These are phyloP conservation scores for Anneissia japonica DNA, from an alignment of 35 echinoderm and acorn worm genomes.

Conservation along the genomic window DNA sequence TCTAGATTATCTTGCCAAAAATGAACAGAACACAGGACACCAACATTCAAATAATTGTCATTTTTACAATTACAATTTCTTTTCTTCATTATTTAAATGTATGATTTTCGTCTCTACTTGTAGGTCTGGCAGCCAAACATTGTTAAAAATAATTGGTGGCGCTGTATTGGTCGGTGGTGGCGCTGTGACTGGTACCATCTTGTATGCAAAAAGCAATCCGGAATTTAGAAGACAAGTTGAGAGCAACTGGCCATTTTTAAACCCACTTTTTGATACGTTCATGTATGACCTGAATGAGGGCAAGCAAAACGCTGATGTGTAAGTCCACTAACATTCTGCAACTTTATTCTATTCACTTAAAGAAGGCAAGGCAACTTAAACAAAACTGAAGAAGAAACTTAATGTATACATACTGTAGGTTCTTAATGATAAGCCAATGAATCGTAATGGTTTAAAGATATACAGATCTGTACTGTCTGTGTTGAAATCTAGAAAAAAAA, in stretches of 20 bases:
- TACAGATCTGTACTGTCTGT: too few relatives aligned
- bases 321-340: too few relatives aligned
- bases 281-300: neutral
- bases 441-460: too few relatives aligned
- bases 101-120: conserved; percentile 1
- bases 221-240: conserved; percentile 94
- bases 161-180: conserved; percentile 55
- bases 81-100: too few relatives aligned
- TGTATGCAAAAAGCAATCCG: conserved; percentile 83
- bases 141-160: conserved; percentile 66
- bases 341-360: too few relatives aligned
- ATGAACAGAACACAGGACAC: neutral
- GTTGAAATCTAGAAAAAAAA: too few relatives aligned
- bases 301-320: neutral
- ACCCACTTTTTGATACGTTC: conserved; percentile 17
- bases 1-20: neutral
- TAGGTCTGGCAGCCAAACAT: conserved; percentile 55
- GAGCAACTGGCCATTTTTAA: conserved; percentile 82
- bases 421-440: too few relatives aligned
- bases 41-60: neutral
- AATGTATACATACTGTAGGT: too few relatives aligned
- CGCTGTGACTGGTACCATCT: conserved; percentile 46
- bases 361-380: too few relatives aligned
- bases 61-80: neutral
- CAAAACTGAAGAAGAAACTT: too few relatives aligned